These are phyloP conservation scores for Microchirus variegatus DNA, from an alignment of 2,797 vertebrate genomes.

Conservation along the genomic window DNA sequence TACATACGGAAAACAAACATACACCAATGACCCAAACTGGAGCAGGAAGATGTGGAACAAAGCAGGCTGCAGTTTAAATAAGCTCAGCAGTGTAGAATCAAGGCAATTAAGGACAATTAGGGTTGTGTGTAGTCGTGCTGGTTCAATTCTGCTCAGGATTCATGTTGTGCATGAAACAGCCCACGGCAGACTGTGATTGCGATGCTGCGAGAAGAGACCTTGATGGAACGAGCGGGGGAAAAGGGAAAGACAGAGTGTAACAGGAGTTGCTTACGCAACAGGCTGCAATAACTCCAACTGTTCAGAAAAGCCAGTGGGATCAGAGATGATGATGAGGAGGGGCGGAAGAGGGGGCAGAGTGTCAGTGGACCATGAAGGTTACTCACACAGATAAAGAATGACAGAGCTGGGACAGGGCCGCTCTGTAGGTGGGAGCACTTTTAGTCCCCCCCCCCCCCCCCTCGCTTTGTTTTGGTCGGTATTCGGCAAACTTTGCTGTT, in stretches of 20 bases:
- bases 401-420: slow-evolving; percentile 29
- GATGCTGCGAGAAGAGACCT: slow-evolving; percentile 59
- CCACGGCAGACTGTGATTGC: slow-evolving; percentile 67
- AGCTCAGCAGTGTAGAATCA: slow-evolving; percentile 70
- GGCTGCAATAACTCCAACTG: slow-evolving; percentile 65
- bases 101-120: slow-evolving; percentile 78
- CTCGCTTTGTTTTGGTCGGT: slow-evolving; percentile 52
- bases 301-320: slow-evolving; percentile 54
- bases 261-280: slow-evolving; percentile 76
- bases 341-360: slow-evolving; percentile 29
- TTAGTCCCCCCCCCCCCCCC: slow-evolving; percentile 34
- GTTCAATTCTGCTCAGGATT: slow-evolving; percentile 59
- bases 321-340: slow-evolving; percentile 36
- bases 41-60: slow-evolving; percentile 57
- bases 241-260: slow-evolving; percentile 26
- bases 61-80: slow-evolving; percentile 68
- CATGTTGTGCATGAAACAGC: slow-evolving; percentile 66
- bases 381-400: slow-evolving; percentile 21
- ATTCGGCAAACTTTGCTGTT: slow-evolving; percentile 37
- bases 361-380: slow-evolving; percentile 20
- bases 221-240: slow-evolving; percentile 34
- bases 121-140: slow-evolving; percentile 65
- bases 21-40: slow-evolving; percentile 24
- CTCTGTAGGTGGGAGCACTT: slow-evolving; percentile 32
- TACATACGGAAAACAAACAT: slow-evolving; percentile 4